Percentiles rank a stretch among this genome's conserved stretches.
phyloP scores from a whole-genome alignment of 2,888 invertebrate genomes.

The Agrotis segetum region DNA sequence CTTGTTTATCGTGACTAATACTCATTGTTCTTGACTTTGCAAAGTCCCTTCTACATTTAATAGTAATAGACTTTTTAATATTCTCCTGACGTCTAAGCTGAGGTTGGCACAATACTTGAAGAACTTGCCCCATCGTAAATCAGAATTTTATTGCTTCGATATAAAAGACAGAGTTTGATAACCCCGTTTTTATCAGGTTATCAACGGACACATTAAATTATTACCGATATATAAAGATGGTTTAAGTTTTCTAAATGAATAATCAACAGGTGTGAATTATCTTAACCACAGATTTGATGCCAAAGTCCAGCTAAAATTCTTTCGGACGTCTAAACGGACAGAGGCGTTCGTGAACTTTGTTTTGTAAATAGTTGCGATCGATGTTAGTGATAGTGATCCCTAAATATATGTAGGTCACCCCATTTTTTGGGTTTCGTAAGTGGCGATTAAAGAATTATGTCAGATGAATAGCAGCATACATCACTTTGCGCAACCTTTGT shows the following conservation, averaged over 20 bases:
- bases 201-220: constrained; percentile 30
- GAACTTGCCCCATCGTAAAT: constrained; percentile 48
- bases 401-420: constrained; percentile 54
- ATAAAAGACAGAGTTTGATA: constrained; percentile 49
- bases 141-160: constrained; percentile 36
- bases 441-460: constrained; percentile 43
- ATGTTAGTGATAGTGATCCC: constrained; percentile 55
- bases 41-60: constrained; percentile 13
- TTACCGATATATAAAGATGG: constrained; percentile 15
- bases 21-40: constrained; percentile 43
- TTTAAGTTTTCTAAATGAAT: constrained; percentile 21
- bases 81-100: constrained; percentile 22
- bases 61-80: constrained; percentile 39
- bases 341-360: constrained; percentile 34
- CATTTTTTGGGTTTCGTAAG: constrained; percentile 45
- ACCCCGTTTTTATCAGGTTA: constrained; percentile 52
- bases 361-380: constrained; percentile 28
- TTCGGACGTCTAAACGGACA: not conserved
- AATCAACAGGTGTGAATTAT: constrained; percentile 17
- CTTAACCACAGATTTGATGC: not conserved
- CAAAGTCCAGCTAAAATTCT: constrained; percentile 2
- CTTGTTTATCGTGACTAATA: constrained; percentile 30
- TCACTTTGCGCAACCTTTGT: constrained; percentile 43
- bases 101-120: constrained; percentile 45
- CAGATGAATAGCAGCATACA: constrained; percentile 49